Evolutionary conservation across 2,888 invertebrate genomes (phyloP), one percentile per base, ranked within the genome.

Genomic region (Patella caerulea): DNA sequence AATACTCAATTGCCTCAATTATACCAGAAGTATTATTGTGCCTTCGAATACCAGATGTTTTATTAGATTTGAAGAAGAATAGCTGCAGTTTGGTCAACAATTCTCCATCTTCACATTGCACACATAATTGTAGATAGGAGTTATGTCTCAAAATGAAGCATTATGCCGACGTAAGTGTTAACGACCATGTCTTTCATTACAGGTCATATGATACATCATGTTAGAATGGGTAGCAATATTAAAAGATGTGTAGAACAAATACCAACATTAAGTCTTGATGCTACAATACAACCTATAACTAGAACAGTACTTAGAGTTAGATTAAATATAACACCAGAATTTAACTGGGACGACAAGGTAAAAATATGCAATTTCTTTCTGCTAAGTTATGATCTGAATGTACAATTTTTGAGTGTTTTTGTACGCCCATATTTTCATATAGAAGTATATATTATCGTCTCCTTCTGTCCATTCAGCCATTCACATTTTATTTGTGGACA

Each of bases 231-330:
- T 0, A 92, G 93, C 3, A 93, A 94, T 54, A 94, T 99, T 0
- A 96, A 96, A 90, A 95, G 95, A 85, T 97, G 95, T 85, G 96
- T 96, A 0, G 94, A 95, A 24, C 96, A 97, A 86, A 94, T 99
- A 87, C 99, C 99, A 0, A 88, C 94, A 1, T 91, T 99, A 3
- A 95, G 96, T 54, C 94, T 98, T 87, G 96, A 96, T 54, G 95
- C 97, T 0, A 94, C 93, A 53, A 93, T 99, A 12, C 98, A 99
- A 89, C 99, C 99, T 0, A 99, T 99, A 84, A 99, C 99, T 0
- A 94, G 98, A 72, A 97, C 96, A 0, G 90, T 91, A 29, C 88
- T 91, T 73, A 96, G 87, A 82, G 96, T 99, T 84, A 94, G 95
- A 79, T 93, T 98, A 17, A 94, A 94, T 75, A 94, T 98, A 34